Base-by-base conservation (phyloP, 2,888 invertebrate genomes). In the Oligia fasciuncula region DNA sequence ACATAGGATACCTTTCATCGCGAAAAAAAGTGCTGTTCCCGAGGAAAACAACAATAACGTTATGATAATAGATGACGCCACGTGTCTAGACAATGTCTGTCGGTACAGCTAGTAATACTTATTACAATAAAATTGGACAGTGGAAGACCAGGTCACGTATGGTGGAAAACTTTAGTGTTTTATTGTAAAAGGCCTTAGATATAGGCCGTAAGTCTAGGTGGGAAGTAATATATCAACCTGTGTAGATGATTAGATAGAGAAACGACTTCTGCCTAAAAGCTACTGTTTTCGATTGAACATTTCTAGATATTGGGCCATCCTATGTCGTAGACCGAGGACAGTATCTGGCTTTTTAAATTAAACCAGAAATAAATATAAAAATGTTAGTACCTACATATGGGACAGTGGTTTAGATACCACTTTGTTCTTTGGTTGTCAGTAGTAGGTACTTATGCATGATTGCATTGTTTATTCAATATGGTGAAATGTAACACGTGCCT, bases 401-500 rank as follows among this genome's bases (percentile, higher is more conserved):
- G n/a, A 8, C 35, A n/a, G 11, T 11, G 11, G 46, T 46, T 17
- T 13, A 29, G 29, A 29, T 29, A 40, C 8, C 8, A 54, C 8
- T 46, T 40, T 43, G 4, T 60, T 60, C 9, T 13, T 60, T 19
- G 0, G 40, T 17, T n/a, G 35, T 19, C 73, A 57, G n/a, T 14
- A 29, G 6, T 23, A 29, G 29, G 29, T 29, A 29, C 29, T 29
- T 29, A 23, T 40, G n/a, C 0, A 35, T 60, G 43, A 54, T 79
- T 40, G 4, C 4, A 43, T 62, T 73, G 40, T 84, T 73, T 49
- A 70, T 72, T 81, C 2, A 71, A 84, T n/a, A 29, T 2, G 6
- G 2, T 70, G 49, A 73, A 81, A 85, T 60, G 29, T 51, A 76
- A 76, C 76, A 85, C 83, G 29, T 66, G 68, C 29, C 23, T 49